Percentiles rank a stretch among this genome's conserved stretches.
Evolutionary conservation across 2,888 invertebrate genomes (phyloP).

Genomic region (Microctonus hyperodae): DNA sequence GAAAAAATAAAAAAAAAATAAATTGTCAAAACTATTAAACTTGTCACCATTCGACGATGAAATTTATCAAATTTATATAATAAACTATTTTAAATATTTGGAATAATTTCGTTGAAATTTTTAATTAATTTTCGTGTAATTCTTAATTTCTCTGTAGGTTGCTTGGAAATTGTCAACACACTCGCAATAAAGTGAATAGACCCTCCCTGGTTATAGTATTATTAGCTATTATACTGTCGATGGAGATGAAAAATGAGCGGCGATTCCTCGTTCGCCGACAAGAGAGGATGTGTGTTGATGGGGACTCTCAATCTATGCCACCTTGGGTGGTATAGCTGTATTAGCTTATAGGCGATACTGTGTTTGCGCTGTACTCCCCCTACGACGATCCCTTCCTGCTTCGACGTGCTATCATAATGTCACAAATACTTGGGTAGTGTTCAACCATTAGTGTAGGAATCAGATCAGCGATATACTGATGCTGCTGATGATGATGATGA

Average conservation of each 20-base stretch:
- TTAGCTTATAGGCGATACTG: constrained; percentile 45
- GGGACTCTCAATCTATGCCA: constrained; percentile 62
- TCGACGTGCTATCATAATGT: constrained; percentile 53
- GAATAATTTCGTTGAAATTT: not conserved
- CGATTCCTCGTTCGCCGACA: constrained; percentile 34
- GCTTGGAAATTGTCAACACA: constrained; percentile 2
- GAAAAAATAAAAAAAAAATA: constrained; percentile 6
- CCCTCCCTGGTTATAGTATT: not conserved
- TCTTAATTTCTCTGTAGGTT: not conserved
- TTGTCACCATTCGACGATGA: not conserved
- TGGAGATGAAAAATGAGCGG: constrained; percentile 17
- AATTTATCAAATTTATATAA: no score
- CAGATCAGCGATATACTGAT: not conserved
- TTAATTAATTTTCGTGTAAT: not conserved
- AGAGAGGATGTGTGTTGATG: constrained; percentile 59
- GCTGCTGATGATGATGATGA: not conserved
- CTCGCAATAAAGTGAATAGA: not conserved
- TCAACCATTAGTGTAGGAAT: constrained; percentile 12
- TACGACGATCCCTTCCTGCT: constrained; percentile 57
- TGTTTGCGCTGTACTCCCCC: constrained; percentile 26
- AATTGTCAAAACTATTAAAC: not conserved
- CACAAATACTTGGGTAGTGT: constrained; percentile 42
- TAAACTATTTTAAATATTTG: not conserved
- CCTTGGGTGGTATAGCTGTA: constrained; percentile 61
- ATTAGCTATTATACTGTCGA: not conserved